phyloP scores from a whole-genome alignment of 1,140 invertebrate genomes.

The Maniola jurtina region DNA sequence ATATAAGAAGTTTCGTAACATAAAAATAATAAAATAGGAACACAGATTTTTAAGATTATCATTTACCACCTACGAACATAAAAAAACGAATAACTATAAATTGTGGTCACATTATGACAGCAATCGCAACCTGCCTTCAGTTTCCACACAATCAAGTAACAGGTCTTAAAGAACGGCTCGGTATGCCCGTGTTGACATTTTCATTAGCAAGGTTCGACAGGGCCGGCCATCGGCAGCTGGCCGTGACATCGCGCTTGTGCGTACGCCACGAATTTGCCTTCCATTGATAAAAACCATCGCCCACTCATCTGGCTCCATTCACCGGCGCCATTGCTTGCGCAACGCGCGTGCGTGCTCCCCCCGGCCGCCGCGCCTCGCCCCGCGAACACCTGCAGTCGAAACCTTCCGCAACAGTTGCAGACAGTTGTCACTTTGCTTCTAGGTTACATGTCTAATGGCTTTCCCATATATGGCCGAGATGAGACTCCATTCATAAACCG shows the following conservation, averaged over 20 bases:
- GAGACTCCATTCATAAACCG: constrained; percentile 39
- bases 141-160: constrained; percentile 23
- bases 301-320: constrained; percentile 69
- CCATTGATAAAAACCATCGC: constrained; percentile 75
- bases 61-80: background rate
- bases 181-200: constrained; percentile 52
- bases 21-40: background rate
- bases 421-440: constrained; percentile 39
- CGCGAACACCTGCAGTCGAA: constrained; percentile 53
- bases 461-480: constrained; percentile 30
- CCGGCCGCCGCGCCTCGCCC: constrained; percentile 26
- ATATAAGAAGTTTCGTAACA: background rate
- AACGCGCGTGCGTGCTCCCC: constrained; percentile 54
- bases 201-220: constrained; percentile 57
- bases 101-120: background rate
- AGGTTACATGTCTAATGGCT: constrained; percentile 35
- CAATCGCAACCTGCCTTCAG: constrained; percentile 15
- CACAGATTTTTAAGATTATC: background rate
- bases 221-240: constrained; percentile 46
- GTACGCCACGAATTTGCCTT: constrained; percentile 71
- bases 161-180: constrained; percentile 33
- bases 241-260: constrained; percentile 65
- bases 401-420: constrained; percentile 52
- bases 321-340: constrained; percentile 68
- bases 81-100: constrained; percentile 6